Conservation (phyloP, 2,888 invertebrate genomes). For the Malacosoma neustria region DNA sequence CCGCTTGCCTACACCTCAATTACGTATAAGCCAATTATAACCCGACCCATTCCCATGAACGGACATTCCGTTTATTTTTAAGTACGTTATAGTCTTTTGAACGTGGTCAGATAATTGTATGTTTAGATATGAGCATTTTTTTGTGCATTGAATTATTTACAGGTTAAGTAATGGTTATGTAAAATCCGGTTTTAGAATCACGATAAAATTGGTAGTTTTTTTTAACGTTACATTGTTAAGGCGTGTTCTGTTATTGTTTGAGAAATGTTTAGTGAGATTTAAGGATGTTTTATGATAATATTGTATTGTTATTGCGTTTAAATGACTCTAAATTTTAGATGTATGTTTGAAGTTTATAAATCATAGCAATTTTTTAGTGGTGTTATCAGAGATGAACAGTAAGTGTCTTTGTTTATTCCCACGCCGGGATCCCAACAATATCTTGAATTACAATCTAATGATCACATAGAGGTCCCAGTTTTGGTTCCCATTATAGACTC, state of each 20-base stretch:
- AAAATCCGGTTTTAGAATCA: constrained; percentile 31
- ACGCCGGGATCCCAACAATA: no score
- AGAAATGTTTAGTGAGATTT: constrained; percentile 1
- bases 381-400: background rate
- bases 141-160: constrained; percentile 37
- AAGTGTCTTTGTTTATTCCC: no score
- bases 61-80: constrained; percentile 20
- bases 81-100: constrained; percentile 10
- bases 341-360: background rate
- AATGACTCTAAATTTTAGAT: background rate
- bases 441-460: no score
- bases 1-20: constrained; percentile 42
- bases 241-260: background rate
- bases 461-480: no score
- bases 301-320: background rate
- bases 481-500: no score
- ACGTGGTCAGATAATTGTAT: constrained; percentile 28
- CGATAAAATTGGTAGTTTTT: constrained; percentile 24
- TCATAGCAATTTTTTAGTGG: background rate
- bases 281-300: background rate
- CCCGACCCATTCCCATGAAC: constrained; percentile 42
- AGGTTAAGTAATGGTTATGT: constrained; percentile 28
- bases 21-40: constrained; percentile 46
- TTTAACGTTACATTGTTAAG: background rate
- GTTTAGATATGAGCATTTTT: constrained; percentile 27